phyloP scores from a whole-genome alignment of 2,888 invertebrate species.

The Lasius platythorax region DNA sequence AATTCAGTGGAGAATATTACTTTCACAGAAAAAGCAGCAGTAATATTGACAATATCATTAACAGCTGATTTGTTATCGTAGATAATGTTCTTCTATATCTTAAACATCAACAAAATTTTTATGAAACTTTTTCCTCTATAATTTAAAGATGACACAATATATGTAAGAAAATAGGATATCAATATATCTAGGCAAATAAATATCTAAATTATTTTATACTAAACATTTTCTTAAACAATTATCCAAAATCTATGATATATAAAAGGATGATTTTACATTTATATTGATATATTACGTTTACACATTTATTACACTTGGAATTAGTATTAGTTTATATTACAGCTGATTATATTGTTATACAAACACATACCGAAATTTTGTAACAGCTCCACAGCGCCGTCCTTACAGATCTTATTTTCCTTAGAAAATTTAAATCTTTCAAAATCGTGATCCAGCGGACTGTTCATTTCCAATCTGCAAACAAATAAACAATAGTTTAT shows the following conservation, averaged over 20 bases:
- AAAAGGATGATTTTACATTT: background rate
- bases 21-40: background rate
- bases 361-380: conserved; percentile 78
- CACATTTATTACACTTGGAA: conserved; percentile 23
- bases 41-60: background rate
- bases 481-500: background rate
- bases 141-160: background rate
- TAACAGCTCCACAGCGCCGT: conserved; percentile 73
- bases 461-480: conserved; percentile 85
- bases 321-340: conserved; percentile 26
- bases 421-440: conserved; percentile 81
- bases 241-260: background rate
- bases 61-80: background rate
- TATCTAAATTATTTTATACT: background rate
- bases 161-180: background rate
- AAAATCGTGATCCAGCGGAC: conserved; percentile 84
- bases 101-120: background rate
- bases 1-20: background rate
- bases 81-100: background rate
- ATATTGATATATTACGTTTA: background rate
- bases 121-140: background rate
- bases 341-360: conserved; percentile 36
- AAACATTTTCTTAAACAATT: background rate
- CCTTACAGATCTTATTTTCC: conserved; percentile 60
- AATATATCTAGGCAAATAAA: background rate